Evolutionary conservation across 2,113 vertebrate genomes (phyloP), one percentile per base, ranked within the genome.

Genomic region (Perca fluviatilis): DNA sequence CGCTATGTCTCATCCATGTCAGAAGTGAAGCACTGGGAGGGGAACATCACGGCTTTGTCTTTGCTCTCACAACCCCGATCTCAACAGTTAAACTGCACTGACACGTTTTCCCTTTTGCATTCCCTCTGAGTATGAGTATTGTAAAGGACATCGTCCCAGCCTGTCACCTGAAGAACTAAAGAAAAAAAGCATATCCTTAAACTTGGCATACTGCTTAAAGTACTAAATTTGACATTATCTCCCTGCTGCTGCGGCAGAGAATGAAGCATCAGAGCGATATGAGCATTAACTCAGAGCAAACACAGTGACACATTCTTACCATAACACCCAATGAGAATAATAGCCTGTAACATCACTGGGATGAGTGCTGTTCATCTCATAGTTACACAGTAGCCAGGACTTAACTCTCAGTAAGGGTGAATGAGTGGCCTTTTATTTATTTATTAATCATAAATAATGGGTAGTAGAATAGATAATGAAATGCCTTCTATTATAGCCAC

Each of bases 171-270:
- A 76, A 87, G 70, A 87, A 83, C 43, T 66, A 36, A 88, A 83
- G 62, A 13, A 36, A 60, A 89, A 90, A 85, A 91, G 85, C 85
- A 87, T 57, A 86, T 92, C 90, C 93, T 71, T 89, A 77, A 88
- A 84, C 70, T 60, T 86, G 87, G 91, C 90, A 82, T 80, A 69
- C 65, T 12, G 83, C 92, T 91, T 88, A 83, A 87, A 90, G 83
- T 68, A 84, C 81, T 89, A 79, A 92, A 91, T 88, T 84, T 78
- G 74, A 77, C 83, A 89, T 93, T 89, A 93, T 88, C 79, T 89
- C 86, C 89, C 80, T 61, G 77, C 84, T 88, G 89, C 62, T 85
- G 58, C 61, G 10, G 72, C 63, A 54, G 84, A 80, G 72, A 86
- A 90, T 51, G 86, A 80, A 86, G 77, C 79, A 81, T 86, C 58